Conservation (phyloP, 1,140 invertebrate genomes). For the Drosophila obscura region DNA sequence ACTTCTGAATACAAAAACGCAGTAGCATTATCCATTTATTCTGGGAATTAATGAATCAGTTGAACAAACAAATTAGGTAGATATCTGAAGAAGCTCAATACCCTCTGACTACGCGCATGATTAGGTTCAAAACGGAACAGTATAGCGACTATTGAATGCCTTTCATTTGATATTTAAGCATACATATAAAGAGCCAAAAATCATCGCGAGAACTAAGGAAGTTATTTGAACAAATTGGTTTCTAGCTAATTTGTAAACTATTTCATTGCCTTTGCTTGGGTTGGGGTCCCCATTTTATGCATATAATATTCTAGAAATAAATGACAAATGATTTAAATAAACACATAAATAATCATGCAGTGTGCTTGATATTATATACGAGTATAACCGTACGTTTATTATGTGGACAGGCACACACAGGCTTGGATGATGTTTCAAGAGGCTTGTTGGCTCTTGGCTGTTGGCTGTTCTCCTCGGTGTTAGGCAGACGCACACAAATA, state of each 20-base stretch:
- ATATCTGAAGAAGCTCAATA: too few relatives aligned
- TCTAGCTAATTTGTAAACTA: background rate
- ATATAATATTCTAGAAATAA: constrained; percentile 42
- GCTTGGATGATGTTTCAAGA: constrained; percentile 42
- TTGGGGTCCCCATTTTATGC: constrained; percentile 15
- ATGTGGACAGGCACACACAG: constrained; percentile 3
- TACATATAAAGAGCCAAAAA: background rate
- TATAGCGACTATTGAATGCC: too few relatives aligned
- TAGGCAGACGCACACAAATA: constrained; percentile 14
- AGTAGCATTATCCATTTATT: too few relatives aligned
- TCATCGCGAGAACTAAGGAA: constrained; percentile 18
- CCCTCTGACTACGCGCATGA: too few relatives aligned
- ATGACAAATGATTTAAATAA: constrained; percentile 42
- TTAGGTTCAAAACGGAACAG: too few relatives aligned
- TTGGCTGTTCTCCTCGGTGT: constrained; percentile 17
- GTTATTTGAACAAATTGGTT: background rate
- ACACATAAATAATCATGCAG: constrained; percentile 43
- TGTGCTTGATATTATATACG: constrained; percentile 40
- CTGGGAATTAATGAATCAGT: too few relatives aligned
- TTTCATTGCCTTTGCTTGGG: constrained; percentile 14
- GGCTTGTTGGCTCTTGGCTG: constrained; percentile 23
- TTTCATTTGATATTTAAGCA: too few relatives aligned
- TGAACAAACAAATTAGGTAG: too few relatives aligned
- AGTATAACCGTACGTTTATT: background rate
- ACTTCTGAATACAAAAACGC: too few relatives aligned